phyloP scores from a whole-genome alignment of 2,113 vertebrate species.

The Progne subis region DNA sequence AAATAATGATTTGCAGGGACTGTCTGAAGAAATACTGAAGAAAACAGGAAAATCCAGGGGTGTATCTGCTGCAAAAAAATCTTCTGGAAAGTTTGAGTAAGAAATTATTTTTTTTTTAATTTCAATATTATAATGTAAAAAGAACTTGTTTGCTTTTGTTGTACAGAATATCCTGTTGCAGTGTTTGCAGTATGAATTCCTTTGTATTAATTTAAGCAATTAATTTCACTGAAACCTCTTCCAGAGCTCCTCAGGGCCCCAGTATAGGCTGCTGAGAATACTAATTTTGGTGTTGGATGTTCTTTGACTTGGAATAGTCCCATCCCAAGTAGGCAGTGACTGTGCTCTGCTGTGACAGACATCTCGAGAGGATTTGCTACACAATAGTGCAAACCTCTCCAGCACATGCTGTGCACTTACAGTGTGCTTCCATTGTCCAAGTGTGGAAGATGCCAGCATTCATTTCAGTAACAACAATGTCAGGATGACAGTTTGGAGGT shows the following conservation, averaged over 20 bases:
- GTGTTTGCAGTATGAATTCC: not conserved
- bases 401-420: not conserved
- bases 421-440: rapidly evolving
- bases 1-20: not conserved
- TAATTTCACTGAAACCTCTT: not conserved
- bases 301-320: not conserved
- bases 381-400: not conserved
- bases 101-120: not conserved
- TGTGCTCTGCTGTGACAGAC: not conserved
- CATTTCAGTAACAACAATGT: not conserved
- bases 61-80: not conserved
- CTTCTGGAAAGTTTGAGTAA: constrained; percentile 1
- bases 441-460: not conserved
- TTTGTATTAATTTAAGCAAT: not conserved
- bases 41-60: not conserved
- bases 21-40: not conserved
- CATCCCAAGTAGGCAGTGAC: not conserved
- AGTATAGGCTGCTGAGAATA: not conserved
- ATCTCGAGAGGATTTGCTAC: not conserved
- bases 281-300: not conserved
- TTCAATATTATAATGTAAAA: not conserved
- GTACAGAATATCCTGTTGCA: not conserved
- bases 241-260: not conserved
- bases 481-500: not conserved
- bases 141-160: not conserved